phyloP scores from a whole-genome alignment of 2,888 invertebrate species.

The Axea sp. region DNA sequence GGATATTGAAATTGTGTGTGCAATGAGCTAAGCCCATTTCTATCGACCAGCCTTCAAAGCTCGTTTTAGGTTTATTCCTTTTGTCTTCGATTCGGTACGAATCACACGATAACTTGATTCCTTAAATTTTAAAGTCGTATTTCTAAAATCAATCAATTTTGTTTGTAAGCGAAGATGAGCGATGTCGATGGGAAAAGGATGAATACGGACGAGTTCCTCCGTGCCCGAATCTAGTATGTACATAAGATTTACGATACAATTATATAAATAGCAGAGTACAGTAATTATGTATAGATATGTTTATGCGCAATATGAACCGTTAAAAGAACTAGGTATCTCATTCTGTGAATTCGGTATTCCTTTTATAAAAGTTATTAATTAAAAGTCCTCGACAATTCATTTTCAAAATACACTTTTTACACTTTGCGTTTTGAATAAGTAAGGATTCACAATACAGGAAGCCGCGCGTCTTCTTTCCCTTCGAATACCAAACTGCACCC shows the following conservation, averaged over 20 bases:
- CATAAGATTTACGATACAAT: conserved; percentile 64
- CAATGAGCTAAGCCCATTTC: conserved; percentile 31
- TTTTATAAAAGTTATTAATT: conserved; percentile 32
- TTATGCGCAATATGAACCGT: conserved; percentile 51
- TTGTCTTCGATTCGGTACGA: no score
- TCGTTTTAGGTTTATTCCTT: neutral
- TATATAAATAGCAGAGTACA: conserved; percentile 64
- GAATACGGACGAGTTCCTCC: conserved; percentile 75
- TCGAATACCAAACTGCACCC: conserved; percentile 70
- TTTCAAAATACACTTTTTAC: conserved; percentile 27
- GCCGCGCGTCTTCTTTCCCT: conserved; percentile 69
- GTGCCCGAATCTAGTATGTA: conserved; percentile 71
- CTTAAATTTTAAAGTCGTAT: conserved; percentile 4
- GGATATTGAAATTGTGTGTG: conserved; percentile 43
- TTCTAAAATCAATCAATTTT: conserved; percentile 37
- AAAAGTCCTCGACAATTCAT: conserved; percentile 42
- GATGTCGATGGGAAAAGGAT: conserved; percentile 68
- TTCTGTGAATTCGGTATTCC: conserved; percentile 26
- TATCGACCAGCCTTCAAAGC: conserved; percentile 12
- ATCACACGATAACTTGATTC: no score
- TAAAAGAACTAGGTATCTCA: conserved; percentile 25
- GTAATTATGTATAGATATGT: conserved; percentile 56
- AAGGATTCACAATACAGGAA: conserved; percentile 27
- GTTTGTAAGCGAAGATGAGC: conserved; percentile 32
- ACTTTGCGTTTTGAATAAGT: conserved; percentile 18